A percentile compares a stretch with the other conserved stretches of the same genome.
Evolutionary conservation across 2,113 vertebrate genomes (phyloP).

Genomic region (Percopsis transmontana): DNA sequence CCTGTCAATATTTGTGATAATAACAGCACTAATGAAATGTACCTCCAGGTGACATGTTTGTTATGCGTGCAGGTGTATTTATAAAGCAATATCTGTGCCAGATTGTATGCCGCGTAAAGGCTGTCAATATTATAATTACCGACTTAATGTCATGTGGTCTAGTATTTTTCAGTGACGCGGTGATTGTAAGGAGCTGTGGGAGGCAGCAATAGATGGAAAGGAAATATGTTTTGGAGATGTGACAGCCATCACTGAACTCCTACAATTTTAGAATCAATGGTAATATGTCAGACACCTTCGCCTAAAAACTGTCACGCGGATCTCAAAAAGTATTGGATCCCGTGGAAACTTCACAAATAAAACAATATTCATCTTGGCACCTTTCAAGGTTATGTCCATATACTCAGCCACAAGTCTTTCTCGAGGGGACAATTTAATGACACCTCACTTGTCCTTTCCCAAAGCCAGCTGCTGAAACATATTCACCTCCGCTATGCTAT

Average conservation of each 20-base stretch:
- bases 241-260: slow-evolving; percentile 31
- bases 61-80: background rate
- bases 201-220: slow-evolving; percentile 26
- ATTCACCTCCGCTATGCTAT: slow-evolving; percentile 23
- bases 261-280: slow-evolving; percentile 5
- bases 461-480: slow-evolving; percentile 10
- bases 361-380: slow-evolving; percentile 8
- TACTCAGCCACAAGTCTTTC: background rate
- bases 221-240: slow-evolving; percentile 36
- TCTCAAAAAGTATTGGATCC: slow-evolving; percentile 23
- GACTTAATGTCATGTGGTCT: slow-evolving; percentile 35
- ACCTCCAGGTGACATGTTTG: background rate
- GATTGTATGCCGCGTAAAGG: background rate
- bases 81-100: background rate
- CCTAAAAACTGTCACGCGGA: slow-evolving; percentile 30
- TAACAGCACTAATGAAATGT: slow-evolving; percentile 38
- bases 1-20: slow-evolving; percentile 29
- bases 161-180: slow-evolving; percentile 43
- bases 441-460: background rate
- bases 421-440: background rate
- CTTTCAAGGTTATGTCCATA: slow-evolving; percentile 9
- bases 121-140: slow-evolving; percentile 8
- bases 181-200: slow-evolving; percentile 33
- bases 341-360: background rate
- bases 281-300: slow-evolving; percentile 33